Percentiles rank a stretch among this genome's conserved stretches.
Conservation (phyloP, 1,140 invertebrate genomes). For the Drosophila pectinifera region DNA sequence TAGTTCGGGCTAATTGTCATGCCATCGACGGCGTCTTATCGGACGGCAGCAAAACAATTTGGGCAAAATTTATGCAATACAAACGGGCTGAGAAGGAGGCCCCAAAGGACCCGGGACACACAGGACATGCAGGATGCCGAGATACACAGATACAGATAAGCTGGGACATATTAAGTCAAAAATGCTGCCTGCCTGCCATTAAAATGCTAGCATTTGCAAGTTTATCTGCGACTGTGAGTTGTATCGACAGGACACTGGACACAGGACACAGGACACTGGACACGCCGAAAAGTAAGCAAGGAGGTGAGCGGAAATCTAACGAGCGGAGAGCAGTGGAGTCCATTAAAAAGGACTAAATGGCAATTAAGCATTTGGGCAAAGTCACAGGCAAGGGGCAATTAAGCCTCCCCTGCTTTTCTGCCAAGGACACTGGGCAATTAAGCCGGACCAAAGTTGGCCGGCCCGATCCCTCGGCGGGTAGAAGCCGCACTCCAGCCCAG, state of each 20-base stretch:
- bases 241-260: constrained; percentile 44
- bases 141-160: constrained; percentile 50
- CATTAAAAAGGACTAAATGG: constrained; percentile 84
- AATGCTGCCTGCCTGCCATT: constrained; percentile 59
- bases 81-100: constrained; percentile 29
- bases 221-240: constrained; percentile 55
- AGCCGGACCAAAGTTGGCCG: constrained; percentile 73
- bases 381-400: constrained; percentile 58
- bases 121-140: constrained; percentile 26
- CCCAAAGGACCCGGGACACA: constrained; percentile 33
- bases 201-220: constrained; percentile 81
- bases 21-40: constrained; percentile 78
- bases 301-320: constrained; percentile 78
- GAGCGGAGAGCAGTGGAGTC: constrained; percentile 66
- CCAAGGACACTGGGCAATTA: constrained; percentile 80
- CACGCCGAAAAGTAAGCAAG: constrained; percentile 38
- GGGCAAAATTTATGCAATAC: constrained; percentile 73
- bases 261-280: constrained; percentile 42
- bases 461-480: constrained; percentile 60
- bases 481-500: constrained; percentile 24
- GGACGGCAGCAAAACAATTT: constrained; percentile 67
- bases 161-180: constrained; percentile 73
- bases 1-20: constrained; percentile 77
- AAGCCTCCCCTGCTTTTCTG: constrained; percentile 60
- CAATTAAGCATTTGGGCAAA: constrained; percentile 74